phyloP scores from a whole-genome alignment of 1,140 invertebrate genomes.

The Heliothis virescens region DNA sequence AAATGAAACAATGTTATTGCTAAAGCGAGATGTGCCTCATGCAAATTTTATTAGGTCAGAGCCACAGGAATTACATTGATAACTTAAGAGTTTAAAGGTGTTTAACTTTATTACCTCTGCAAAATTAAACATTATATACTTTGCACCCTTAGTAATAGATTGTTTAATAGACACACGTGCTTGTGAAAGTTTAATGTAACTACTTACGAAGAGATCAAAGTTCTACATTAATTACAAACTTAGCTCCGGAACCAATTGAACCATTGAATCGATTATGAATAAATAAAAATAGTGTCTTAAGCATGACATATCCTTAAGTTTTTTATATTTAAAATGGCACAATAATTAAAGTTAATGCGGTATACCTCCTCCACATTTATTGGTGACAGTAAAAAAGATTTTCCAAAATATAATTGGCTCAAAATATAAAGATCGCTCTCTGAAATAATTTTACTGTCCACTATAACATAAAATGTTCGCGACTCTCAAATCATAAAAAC shows the following conservation, averaged over 20 bases:
- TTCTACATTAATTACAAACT: conserved; percentile 38
- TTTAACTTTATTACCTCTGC: background rate
- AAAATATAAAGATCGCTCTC: conserved; percentile 55
- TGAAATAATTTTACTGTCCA: conserved; percentile 62
- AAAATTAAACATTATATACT: conserved; percentile 2
- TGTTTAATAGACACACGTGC: conserved; percentile 13
- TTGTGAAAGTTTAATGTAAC: conserved; percentile 36
- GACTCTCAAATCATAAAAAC: conserved; percentile 60
- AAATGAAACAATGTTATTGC: too few relatives aligned
- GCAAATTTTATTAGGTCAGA: too few relatives aligned
- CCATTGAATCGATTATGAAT: conserved; percentile 21
- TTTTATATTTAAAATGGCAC: background rate
- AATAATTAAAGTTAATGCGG: background rate
- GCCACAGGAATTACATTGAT: too few relatives aligned
- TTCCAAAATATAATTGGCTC: conserved; percentile 60
- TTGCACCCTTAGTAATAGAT: background rate
- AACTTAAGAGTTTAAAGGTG: too few relatives aligned
- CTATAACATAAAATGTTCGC: conserved; percentile 62
- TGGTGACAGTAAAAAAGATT: conserved; percentile 58
- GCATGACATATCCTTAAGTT: conserved; percentile 4
- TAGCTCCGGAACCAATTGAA: conserved; percentile 35
- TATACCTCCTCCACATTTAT: background rate
- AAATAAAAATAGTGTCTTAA: background rate
- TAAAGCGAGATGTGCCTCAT: too few relatives aligned
- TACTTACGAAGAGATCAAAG: conserved; percentile 27